A percentile compares a stretch with the other conserved stretches of the same genome.
Conservation (phyloP, 2,113 vertebrate species). For the Plectropomus leopardus region DNA sequence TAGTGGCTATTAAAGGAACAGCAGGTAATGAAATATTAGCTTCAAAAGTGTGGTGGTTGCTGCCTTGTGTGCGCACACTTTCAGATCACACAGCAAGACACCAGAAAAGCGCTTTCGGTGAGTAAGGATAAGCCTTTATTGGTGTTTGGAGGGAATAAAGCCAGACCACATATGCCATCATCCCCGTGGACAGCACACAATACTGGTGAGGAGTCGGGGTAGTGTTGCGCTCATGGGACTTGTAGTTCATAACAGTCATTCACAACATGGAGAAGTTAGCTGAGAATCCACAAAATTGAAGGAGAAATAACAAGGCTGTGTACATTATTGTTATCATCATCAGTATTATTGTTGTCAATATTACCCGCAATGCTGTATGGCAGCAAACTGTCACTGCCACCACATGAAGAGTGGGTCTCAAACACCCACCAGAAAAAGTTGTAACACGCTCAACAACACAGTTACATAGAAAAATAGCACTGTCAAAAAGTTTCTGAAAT, state of each 20-base stretch:
- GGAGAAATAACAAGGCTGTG: slow-evolving; percentile 74
- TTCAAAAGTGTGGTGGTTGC: not conserved
- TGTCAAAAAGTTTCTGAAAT: slow-evolving; percentile 82
- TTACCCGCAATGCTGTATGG: slow-evolving; percentile 76
- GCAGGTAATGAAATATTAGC: not conserved
- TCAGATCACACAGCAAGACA: slow-evolving; percentile 57
- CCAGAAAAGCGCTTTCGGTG: slow-evolving; percentile 60
- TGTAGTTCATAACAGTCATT: slow-evolving; percentile 84
- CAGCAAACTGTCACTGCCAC: slow-evolving; percentile 57
- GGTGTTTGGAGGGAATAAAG: slow-evolving; percentile 73
- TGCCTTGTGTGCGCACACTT: not conserved
- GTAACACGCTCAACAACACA: slow-evolving; percentile 74
- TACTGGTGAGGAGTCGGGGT: slow-evolving; percentile 71
- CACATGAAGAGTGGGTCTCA: slow-evolving; percentile 53
- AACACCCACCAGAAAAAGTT: slow-evolving; percentile 63
- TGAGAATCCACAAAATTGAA: slow-evolving; percentile 78
- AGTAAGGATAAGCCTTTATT: slow-evolving; percentile 84
- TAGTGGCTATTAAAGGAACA: not conserved
- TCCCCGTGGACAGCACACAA: slow-evolving; percentile 78
- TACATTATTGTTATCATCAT: slow-evolving; percentile 68
- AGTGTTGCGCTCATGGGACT: slow-evolving; percentile 70
- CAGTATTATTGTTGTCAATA: slow-evolving; percentile 40
- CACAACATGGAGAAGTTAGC: slow-evolving; percentile 78
- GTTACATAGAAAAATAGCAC: slow-evolving; percentile 86
- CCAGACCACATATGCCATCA: slow-evolving; percentile 78